phyloP scores from a whole-genome alignment of 2,888 invertebrate species.

The Agrochola circellaris region DNA sequence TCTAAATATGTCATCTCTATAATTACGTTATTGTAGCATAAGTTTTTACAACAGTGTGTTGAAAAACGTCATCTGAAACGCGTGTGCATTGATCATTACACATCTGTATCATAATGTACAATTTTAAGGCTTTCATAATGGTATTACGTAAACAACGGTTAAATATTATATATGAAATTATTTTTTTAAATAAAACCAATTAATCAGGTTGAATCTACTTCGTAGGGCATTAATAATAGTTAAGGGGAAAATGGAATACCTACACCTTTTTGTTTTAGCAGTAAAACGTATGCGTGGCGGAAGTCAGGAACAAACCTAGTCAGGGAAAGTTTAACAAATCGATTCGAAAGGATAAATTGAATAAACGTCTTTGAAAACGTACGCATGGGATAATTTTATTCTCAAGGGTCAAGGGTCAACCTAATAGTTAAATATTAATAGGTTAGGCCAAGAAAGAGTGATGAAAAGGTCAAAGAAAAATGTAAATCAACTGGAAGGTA shows the following conservation, averaged over 20 bases:
- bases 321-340: conserved; percentile 5
- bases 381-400: conserved; percentile 24
- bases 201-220: too few species aligned
- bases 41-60: too few species aligned
- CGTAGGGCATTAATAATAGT: too few species aligned
- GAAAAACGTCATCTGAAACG: too few species aligned
- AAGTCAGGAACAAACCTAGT: neutral
- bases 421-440: conserved; percentile 26
- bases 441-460: conserved; percentile 7
- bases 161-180: neutral
- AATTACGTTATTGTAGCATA: too few species aligned
- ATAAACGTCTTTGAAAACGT: conserved; percentile 10
- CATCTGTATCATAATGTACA: too few species aligned
- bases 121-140: neutral
- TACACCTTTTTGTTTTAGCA: neutral
- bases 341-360: neutral
- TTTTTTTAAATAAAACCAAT: neutral
- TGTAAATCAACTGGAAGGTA: neutral
- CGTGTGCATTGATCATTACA: too few species aligned
- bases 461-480: conserved; percentile 22
- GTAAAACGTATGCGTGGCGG: neutral
- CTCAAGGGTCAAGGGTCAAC: conserved; percentile 27
- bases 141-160: neutral
- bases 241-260: too few species aligned
- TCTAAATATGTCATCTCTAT: too few species aligned